These are phyloP conservation scores for Drosophila simulans DNA, from an alignment of 1,140 invertebrate species.

Conservation along the genomic window DNA sequence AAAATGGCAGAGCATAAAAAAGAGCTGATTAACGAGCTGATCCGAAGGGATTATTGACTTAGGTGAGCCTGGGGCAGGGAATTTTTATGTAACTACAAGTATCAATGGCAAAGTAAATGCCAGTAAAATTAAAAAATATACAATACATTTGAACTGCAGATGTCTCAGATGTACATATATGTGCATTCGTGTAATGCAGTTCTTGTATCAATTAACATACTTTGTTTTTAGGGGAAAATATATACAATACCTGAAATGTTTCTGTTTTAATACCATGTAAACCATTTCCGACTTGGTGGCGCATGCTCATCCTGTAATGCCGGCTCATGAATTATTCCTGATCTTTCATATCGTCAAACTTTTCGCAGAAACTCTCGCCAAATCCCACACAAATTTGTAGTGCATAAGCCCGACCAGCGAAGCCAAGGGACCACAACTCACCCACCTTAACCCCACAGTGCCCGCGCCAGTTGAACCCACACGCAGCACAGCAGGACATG, in stretches of 20 bases:
- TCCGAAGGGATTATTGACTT: constrained; percentile 31
- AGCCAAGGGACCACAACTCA: background rate
- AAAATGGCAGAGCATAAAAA: constrained; percentile 28
- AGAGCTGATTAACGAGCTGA: constrained; percentile 37
- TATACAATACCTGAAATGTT: background rate
- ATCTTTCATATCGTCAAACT: background rate
- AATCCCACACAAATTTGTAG: constrained; percentile 61
- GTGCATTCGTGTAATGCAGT: background rate
- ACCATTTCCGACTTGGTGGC: background rate
- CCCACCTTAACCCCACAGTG: constrained; percentile 29
- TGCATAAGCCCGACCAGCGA: constrained; percentile 52
- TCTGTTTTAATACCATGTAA: background rate
- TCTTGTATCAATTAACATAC: too few relatives aligned
- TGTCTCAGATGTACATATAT: background rate
- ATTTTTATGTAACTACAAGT: constrained; percentile 24
- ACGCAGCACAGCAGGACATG: constrained; percentile 71
- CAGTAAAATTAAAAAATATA: constrained; percentile 3
- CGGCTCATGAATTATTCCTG: constrained; percentile 21
- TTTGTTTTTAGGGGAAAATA: too few relatives aligned
- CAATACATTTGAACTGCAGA: background rate
- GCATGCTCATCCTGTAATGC: background rate
- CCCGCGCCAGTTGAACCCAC: constrained; percentile 10
- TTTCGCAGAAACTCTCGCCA: constrained; percentile 4
- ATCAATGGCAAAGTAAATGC: background rate
- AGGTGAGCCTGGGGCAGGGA: constrained; percentile 2